Evolutionary conservation across 1,140 invertebrate species (phyloP), one percentile per base, ranked within the genome.

Genomic region (Diorhabda carinulata): DNA sequence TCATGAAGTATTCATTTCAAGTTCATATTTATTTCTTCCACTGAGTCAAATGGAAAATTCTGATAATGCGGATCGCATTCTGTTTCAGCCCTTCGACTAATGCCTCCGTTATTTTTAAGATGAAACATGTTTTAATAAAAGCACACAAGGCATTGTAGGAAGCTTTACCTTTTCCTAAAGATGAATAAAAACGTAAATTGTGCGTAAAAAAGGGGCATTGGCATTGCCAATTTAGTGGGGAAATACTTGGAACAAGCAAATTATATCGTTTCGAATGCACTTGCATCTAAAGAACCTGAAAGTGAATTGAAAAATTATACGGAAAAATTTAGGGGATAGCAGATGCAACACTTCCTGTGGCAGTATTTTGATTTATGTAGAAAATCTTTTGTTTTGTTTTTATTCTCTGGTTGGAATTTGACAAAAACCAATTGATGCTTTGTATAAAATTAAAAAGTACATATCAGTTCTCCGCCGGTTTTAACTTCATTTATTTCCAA

Each of bases 131-230:
- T 66, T 66, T 66, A 66, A 66, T 66, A 66, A 60, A 66, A 66
- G 59, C 41, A 64, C 40, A 64, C 44, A 9, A 2, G n/a, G 47
- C 47, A 56, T 60, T 6, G 58, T 7, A 40, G 43, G 41, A 2
- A 6, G 41, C 41, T 40, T 41, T 66, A 43, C 57, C 64, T 57
- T 66, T 58, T 43, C 42, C 5, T 41, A 10, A 10, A 59, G 64
- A 66, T 66, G 59, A 66, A 66, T 66, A 66, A 66, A 66, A 66
- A 43, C 25, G 64, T 59, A 66, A 66, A 66, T 66, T 59, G 64
- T 66, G 64, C 64, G 64, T 66, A 43, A 66, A 66, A 66, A 58
- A 5, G 57, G 25, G 43, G 64, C 64, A 66, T 66, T 66, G 57
- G 43, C 57, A 66, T 66, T 59, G 57, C 57, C 64, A 66, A 66